These are phyloP conservation scores for Dendronephthya gigantea DNA, from an alignment of 64 coral and sea anemone genomes.

Conservation along the genomic window DNA sequence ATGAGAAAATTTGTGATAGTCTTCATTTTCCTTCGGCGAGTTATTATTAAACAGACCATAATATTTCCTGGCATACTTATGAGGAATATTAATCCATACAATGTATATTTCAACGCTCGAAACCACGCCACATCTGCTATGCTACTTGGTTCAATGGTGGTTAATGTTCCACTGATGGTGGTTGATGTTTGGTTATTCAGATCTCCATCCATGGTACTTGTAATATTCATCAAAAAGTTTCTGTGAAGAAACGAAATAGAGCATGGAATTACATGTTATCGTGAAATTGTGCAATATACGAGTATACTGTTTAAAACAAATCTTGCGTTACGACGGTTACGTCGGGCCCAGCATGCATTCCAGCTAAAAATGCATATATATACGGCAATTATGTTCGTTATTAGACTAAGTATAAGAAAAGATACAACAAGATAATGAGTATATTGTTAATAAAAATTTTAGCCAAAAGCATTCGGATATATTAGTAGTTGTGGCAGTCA, in stretches of 20 bases:
- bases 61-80: constrained; percentile 7
- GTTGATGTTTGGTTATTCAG: not conserved
- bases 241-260: not conserved
- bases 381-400: too few relatives aligned
- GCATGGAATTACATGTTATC: not conserved
- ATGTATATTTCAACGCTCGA: not conserved
- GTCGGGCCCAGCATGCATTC: not conserved
- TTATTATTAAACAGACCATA: not conserved
- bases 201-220: not conserved
- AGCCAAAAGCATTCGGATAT: too few relatives aligned
- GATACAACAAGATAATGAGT: too few relatives aligned
- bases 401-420: too few relatives aligned
- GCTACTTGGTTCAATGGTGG: not conserved
- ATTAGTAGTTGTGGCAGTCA: too few relatives aligned
- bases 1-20: constrained; percentile 8
- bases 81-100: not conserved
- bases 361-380: not conserved
- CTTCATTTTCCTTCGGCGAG: not conserved
- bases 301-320: not conserved
- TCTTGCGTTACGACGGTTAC: not conserved
- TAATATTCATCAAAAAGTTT: not conserved
- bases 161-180: too few relatives aligned
- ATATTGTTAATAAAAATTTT: too few relatives aligned
- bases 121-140: not conserved
- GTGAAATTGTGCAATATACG: not conserved